Evolutionary conservation across 1,140 invertebrate genomes (phyloP), one percentile per base, ranked within the genome.

Genomic region (Mercenaria mercenaria): DNA sequence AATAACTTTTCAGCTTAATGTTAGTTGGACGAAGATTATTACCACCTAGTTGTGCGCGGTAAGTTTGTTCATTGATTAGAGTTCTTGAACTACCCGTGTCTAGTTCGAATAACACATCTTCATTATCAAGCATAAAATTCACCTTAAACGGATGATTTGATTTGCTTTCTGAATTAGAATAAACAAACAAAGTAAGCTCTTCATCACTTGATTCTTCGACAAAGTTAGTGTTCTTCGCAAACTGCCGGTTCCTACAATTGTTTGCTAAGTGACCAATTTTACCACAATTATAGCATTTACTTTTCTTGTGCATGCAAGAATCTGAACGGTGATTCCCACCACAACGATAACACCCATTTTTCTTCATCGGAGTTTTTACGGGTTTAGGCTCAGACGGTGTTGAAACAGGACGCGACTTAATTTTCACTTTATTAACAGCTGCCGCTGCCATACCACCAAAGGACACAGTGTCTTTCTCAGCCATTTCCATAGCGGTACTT

Each of bases 401-500:
- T n/a, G 26, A 10, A 34, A 41, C 18, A 11, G 26, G 11, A 11
- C 47, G 56, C 34, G 74, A 37, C 37, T 69, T 79, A 37, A 0
- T 15, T 56, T 82, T 72, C 18, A 11, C 23, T 41, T 82, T 72
- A 26, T 74, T 29, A 0, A 47, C 43, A 32, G 37, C 29, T 23
- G 18, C 56, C 59, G 52, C 26, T 76, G 3, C 26, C 37, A 50
- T 37, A 0, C 43, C 29, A 50, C n/a, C 32, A 52, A 61, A 26
- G 34, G 52, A 39, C 37, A 13, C 37, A 39, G 77, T 77, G 43
- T 81, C 59, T 23, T 47, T 41, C 34, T 52, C 85, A 34, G 85
- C 87, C 18, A 52, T 89, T 82, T 89, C 87, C 87, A 89, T 89
- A 23, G 77, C 87, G 29, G 29, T 18, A 18, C 72, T 23, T 11